Evolutionary conservation across 2,113 vertebrate genomes (phyloP).

Genomic region (Gallinago media): DNA sequence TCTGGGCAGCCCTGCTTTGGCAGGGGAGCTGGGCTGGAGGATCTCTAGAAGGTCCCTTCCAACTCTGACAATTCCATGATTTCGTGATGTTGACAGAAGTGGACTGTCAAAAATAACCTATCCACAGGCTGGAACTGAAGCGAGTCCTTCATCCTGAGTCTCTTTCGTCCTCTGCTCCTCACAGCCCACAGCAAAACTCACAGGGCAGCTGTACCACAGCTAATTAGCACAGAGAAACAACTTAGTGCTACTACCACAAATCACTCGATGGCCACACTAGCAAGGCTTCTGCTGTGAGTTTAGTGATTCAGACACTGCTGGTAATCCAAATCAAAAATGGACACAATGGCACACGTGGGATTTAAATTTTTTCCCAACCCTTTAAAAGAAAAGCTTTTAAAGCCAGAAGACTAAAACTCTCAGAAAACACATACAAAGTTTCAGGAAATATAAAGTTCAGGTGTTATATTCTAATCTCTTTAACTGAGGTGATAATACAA

Average conservation of each 20-base stretch:
- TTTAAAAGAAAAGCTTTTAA: neutral
- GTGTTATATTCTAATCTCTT: neutral
- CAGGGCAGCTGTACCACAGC: neutral
- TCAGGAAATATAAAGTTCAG: neutral
- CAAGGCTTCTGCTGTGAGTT: neutral
- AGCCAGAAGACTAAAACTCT: neutral
- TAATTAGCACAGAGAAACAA: neutral
- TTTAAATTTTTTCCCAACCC: neutral
- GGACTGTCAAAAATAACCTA: neutral
- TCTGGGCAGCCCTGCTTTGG: too few species aligned
- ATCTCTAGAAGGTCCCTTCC: too few species aligned
- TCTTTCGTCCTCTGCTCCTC: neutral
- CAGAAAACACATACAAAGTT: neutral
- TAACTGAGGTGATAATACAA: neutral
- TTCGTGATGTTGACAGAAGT: neutral
- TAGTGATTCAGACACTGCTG: neutral
- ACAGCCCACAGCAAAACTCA: neutral
- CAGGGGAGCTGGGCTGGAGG: too few species aligned
- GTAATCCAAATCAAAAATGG: neutral
- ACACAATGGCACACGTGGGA: neutral
- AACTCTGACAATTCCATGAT: too few species aligned
- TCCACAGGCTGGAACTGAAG: neutral
- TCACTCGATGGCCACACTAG: neutral
- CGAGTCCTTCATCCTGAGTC: neutral
- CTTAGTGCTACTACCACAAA: neutral